Evolutionary conservation across 2,888 invertebrate species (phyloP).

Genomic region (Agapetus fuscipes): DNA sequence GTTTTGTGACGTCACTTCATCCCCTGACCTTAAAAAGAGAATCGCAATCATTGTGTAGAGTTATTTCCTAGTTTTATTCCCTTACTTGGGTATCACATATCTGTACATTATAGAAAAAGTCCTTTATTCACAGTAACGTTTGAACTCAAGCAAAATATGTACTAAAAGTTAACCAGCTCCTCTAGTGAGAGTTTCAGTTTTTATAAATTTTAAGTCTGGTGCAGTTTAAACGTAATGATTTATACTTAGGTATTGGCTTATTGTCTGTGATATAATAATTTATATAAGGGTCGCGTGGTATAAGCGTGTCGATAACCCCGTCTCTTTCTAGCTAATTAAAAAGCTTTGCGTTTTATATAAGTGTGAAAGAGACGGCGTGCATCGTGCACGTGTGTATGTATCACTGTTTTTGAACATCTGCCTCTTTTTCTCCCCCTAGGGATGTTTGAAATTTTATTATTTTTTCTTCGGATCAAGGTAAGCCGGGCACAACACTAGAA

Average conservation of each 20-base stretch:
- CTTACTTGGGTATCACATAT: constrained; percentile 19
- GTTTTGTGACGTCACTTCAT: too few relatives aligned
- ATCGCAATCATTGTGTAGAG: constrained; percentile 4
- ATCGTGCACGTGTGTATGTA: constrained; percentile 12
- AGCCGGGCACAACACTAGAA: not conserved
- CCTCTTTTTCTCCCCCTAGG: constrained; percentile 10
- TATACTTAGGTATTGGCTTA: too few relatives aligned
- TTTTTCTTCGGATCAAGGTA: constrained; percentile 5
- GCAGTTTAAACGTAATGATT: too few relatives aligned
- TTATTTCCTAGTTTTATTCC: too few relatives aligned
- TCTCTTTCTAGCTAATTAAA: constrained; percentile 6
- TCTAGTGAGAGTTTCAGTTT: too few relatives aligned
- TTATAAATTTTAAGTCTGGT: too few relatives aligned
- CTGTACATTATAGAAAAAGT: constrained; percentile 13
- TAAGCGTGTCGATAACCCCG: constrained; percentile 14
- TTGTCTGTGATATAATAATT: too few relatives aligned
- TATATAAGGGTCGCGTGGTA: constrained; percentile 18
- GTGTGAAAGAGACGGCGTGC: constrained; percentile 5
- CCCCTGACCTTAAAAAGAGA: not conserved
- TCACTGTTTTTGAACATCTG: constrained; percentile 16
- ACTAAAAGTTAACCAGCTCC: too few relatives aligned
- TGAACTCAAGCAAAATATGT: too few relatives aligned
- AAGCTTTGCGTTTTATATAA: not conserved
- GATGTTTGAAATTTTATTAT: constrained; percentile 14
- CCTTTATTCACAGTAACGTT: constrained; percentile 10